Conservation (phyloP, 2,113 vertebrate species). For the Alces alces region DNA sequence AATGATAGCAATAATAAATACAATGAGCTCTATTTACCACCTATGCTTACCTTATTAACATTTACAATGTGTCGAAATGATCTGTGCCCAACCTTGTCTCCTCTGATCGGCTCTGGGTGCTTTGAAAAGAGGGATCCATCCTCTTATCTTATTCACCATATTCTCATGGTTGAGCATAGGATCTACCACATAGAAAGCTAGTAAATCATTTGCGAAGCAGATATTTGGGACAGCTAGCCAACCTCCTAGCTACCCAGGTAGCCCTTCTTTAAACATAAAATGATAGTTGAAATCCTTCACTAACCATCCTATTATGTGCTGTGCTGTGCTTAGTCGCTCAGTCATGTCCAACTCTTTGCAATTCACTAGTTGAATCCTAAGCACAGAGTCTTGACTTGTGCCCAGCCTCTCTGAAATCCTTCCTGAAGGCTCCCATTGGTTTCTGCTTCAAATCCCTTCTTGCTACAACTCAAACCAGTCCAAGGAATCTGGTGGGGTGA, state of each 20-base stretch:
- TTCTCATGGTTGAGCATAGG: neutral
- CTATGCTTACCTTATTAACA: neutral
- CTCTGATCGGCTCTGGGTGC: neutral
- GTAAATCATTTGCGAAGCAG: neutral
- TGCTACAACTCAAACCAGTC: neutral
- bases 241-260: neutral
- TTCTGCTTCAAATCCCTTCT: neutral
- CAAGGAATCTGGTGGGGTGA: neutral
- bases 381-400: neutral
- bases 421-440: neutral
- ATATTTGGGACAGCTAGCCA: neutral
- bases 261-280: neutral
- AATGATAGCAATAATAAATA: neutral
- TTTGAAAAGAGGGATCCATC: neutral
- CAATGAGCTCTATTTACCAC: neutral
- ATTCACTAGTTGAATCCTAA: neutral
- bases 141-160: neutral
- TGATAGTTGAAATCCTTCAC: neutral
- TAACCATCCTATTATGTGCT: neutral
- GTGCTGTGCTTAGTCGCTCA: neutral
- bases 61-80: neutral
- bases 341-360: neutral
- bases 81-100: neutral
- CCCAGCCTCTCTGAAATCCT: neutral
- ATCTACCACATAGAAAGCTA: neutral